These are phyloP conservation scores for Centropristis striata DNA, from an alignment of 2,113 vertebrate species.

Conservation along the genomic window DNA sequence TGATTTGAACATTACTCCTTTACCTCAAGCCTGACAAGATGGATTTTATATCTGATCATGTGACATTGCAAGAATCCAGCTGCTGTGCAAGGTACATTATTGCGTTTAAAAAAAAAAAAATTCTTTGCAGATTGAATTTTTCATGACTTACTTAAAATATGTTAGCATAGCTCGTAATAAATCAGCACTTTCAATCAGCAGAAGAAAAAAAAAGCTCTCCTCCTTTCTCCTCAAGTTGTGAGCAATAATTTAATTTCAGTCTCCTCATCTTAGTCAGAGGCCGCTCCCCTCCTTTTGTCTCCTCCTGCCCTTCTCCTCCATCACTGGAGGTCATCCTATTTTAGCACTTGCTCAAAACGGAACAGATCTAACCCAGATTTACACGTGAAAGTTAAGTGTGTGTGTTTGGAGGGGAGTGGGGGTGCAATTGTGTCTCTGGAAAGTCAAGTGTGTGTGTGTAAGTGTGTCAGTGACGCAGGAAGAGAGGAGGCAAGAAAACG, in stretches of 20 bases:
- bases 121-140: background rate
- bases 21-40: no score
- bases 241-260: background rate
- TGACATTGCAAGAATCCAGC: no score
- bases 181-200: background rate
- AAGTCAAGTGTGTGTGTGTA: conserved; percentile 55
- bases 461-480: conserved; percentile 78
- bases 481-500: conserved; percentile 51
- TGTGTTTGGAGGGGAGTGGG: conserved; percentile 15
- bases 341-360: conserved; percentile 80
- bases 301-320: conserved; percentile 61
- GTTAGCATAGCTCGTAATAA: background rate
- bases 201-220: background rate
- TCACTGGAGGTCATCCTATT: conserved; percentile 80
- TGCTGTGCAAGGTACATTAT: no score
- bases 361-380: conserved; percentile 83
- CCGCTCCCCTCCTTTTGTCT: conserved; percentile 54
- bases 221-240: conserved; percentile 4
- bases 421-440: conserved; percentile 59
- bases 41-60: no score
- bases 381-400: conserved; percentile 31
- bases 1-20: no score
- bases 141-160: background rate
- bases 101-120: no score
- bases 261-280: conserved; percentile 34